phyloP scores from a whole-genome alignment of 2,888 invertebrate genomes.

The Apamea crenata region DNA sequence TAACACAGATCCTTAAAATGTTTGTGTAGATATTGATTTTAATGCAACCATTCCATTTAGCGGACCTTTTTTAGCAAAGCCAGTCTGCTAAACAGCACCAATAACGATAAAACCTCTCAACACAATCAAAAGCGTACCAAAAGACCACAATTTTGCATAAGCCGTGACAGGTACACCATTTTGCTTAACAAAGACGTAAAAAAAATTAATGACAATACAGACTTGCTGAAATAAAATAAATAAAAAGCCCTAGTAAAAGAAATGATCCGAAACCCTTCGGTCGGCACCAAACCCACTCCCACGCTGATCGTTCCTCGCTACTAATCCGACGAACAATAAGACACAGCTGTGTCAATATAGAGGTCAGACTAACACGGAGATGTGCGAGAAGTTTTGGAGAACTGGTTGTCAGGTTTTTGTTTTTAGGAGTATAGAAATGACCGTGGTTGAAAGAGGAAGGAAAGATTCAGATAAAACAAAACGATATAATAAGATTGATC shows the following conservation, averaged over 20 bases:
- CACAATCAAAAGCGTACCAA: slow-evolving; percentile 8
- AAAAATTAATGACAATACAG: slow-evolving; percentile 53
- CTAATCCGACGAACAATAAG: slow-evolving; percentile 72
- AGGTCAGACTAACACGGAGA: slow-evolving; percentile 62
- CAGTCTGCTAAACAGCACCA: background rate
- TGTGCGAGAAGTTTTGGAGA: slow-evolving; percentile 40
- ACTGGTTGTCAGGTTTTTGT: slow-evolving; percentile 22
- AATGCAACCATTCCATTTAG: background rate
- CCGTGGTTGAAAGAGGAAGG: background rate
- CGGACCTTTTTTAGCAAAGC: background rate
- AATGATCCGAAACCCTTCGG: slow-evolving; percentile 39
- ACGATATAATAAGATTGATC: no score
- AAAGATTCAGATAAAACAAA: background rate
- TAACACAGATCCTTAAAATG: background rate
- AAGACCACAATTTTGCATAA: slow-evolving; percentile 48
- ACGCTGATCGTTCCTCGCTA: slow-evolving; percentile 68
- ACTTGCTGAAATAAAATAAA: slow-evolving; percentile 29
- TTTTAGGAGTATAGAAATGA: background rate
- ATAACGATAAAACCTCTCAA: slow-evolving; percentile 24
- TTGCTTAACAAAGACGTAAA: slow-evolving; percentile 25
- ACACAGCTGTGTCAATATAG: slow-evolving; percentile 75
- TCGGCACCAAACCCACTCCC: slow-evolving; percentile 63
- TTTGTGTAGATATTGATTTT: background rate
- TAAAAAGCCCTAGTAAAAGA: slow-evolving; percentile 43
- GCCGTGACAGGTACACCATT: slow-evolving; percentile 26